Conservation (phyloP, 30 jellyfish, hydroid and myxozoan genomes). For the Hydra vulgaris region DNA sequence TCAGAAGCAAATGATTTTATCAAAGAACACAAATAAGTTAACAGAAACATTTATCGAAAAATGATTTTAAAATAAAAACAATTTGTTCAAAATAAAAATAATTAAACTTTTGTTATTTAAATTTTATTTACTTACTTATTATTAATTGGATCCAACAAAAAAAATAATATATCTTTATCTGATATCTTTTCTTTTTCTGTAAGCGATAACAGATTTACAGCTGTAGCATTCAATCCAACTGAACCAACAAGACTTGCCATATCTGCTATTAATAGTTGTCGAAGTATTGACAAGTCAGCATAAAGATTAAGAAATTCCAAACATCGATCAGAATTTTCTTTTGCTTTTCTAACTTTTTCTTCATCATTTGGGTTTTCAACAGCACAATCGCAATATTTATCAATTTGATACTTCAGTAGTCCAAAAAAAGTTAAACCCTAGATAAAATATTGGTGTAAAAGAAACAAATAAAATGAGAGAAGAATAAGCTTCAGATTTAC, state of each 20-base stretch:
- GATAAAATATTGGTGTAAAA: too few species aligned
- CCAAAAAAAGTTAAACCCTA: not conserved
- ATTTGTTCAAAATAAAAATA: too few species aligned
- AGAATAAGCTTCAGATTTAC: too few species aligned
- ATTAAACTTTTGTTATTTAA: too few species aligned
- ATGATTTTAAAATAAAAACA: too few species aligned
- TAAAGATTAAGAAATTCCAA: not conserved
- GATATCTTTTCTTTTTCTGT: not conserved
- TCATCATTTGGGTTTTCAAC: conserved; percentile 6
- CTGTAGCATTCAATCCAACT: not conserved
- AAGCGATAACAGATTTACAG: not conserved
- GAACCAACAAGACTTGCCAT: too few species aligned
- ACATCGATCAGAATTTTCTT: too few species aligned
- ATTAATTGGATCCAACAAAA: not conserved
- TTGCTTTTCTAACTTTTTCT: not conserved
- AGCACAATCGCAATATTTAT: not conserved
- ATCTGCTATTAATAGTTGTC: not conserved
- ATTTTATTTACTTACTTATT: too few species aligned
- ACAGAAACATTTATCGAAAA: too few species aligned
- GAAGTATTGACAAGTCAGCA: not conserved
- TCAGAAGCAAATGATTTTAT: too few species aligned
- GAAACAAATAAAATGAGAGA: too few species aligned
- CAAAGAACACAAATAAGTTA: too few species aligned
- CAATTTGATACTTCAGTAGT: not conserved
- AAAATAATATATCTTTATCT: not conserved